Base-by-base conservation (phyloP, 2,888 invertebrate species). In the Polydrusus cervinus region DNA sequence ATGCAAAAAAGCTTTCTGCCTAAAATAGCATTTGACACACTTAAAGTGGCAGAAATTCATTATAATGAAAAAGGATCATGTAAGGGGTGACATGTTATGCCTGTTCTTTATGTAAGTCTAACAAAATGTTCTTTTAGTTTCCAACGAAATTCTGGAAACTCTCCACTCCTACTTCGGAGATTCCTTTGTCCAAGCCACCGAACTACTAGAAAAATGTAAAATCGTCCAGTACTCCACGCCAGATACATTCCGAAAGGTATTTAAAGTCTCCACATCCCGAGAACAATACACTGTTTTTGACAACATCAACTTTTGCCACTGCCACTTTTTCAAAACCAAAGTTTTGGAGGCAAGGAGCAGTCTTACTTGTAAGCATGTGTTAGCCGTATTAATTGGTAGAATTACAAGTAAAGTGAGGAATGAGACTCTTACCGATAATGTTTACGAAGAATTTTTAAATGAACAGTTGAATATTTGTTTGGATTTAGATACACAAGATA, bases 351-450 rank as follows among this genome's bases (percentile, higher is more conserved):
- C 86, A 38, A 87, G 87, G 76, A 82, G 83, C 11, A 87, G 88
- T 78, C 84, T 91, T 47, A 91, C 90, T 1, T 94, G 94, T 80
- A 91, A 93, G 81, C 94, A 94, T 84, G 87, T 94, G 30, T 81
- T 94, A 76, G 93, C 92, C 1, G 89, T 89, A 11, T 90, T 90
- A 83, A 80, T 94, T 76, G 90, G 91, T 0, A 83, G 85, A 77
- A 87, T 91, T 49, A 84, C 88, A 10, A 75, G 84, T 1, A 88
- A 84, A 80, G 83, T 87, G 10, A 83, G 83, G 0, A 82, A 86
- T 20, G 89, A 90, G 80, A 84, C 84, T 47, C 84, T 92, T 3
- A 88, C 89, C 0, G 85, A 87, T 5, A 87, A 89, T 5, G 90
- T 90, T 82, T 90, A 91, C 64, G 81, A 82, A 10, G 83, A 84